A percentile compares a stretch with the other conserved stretches of the same genome.
These are phyloP conservation scores for Pangasianodon hypophthalmus DNA, from an alignment of 2,113 vertebrate genomes.

Conservation along the genomic window DNA sequence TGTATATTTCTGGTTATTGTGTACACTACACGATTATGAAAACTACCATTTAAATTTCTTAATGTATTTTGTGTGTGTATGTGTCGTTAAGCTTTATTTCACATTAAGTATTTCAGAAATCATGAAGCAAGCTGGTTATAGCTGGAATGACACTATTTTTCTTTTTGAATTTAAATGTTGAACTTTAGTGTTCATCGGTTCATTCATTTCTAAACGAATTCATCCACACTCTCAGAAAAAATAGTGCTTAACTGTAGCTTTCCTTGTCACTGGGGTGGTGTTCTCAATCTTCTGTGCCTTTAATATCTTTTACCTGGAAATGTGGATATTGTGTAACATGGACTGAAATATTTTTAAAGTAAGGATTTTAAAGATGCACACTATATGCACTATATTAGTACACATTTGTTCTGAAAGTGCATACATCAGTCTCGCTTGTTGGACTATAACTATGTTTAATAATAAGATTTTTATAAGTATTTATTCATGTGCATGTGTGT, in stretches of 20 bases:
- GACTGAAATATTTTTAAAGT: neutral
- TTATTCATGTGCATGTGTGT: neutral
- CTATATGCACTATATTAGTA: neutral
- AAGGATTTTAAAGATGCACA: neutral
- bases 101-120: neutral
- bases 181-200: neutral
- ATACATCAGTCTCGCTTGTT: neutral
- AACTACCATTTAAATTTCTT: neutral
- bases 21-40: neutral
- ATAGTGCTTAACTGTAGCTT: neutral
- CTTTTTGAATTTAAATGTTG: neutral
- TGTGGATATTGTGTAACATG: neutral
- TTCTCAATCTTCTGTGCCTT: neutral
- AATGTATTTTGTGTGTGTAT: neutral
- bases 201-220: neutral
- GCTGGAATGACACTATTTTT: constrained; percentile 41
- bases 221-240: neutral
- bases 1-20: neutral
- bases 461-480: too few species aligned
- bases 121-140: constrained; percentile 28
- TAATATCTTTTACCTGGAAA: neutral
- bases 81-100: neutral
- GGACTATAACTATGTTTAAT: neutral
- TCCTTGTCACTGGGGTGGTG: neutral
- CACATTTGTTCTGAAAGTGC: neutral